A percentile compares a stretch with the other conserved stretches of the same genome.
Conservation (phyloP, 2,888 invertebrate species). For the Drosophila pegasa region DNA sequence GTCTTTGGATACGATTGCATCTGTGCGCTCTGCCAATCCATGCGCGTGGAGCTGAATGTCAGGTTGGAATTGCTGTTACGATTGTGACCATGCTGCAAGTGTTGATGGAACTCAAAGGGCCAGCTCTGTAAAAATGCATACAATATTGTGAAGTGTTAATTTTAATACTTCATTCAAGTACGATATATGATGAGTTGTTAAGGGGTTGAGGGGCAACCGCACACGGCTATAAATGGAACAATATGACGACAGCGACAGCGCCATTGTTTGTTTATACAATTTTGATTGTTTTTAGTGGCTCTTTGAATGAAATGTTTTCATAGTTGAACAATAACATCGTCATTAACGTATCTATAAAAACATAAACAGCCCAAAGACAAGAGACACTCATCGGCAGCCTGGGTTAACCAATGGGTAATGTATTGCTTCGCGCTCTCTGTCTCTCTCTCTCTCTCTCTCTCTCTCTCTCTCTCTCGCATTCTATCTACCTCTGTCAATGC, state of each 20-base stretch:
- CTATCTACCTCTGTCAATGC: neutral
- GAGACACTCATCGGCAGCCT: conserved; percentile 58
- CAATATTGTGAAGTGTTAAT: neutral
- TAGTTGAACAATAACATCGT: conserved; percentile 75
- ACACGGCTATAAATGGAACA: conserved; percentile 63
- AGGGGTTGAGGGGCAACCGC: conserved; percentile 43
- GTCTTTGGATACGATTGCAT: conserved; percentile 55
- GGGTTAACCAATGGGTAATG: conserved; percentile 30
- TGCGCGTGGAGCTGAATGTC: conserved; percentile 50
- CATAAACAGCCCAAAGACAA: conserved; percentile 69
- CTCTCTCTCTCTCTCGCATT: conserved; percentile 2
- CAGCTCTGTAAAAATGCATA: conserved; percentile 88
- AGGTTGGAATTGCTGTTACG: conserved; percentile 45
- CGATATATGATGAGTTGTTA: neutral
- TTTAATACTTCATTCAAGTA: neutral
- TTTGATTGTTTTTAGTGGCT: conserved; percentile 75
- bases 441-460: neutral
- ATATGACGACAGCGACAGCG: conserved; percentile 63
- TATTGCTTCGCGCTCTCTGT: conserved; percentile 10
- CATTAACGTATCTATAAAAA: conserved; percentile 81
- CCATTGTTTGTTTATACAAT: conserved; percentile 77
- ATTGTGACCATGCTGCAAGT: conserved; percentile 44
- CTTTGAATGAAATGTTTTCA: conserved; percentile 55
- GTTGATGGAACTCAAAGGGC: conserved; percentile 91
- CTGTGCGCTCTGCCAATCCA: conserved; percentile 68